These are phyloP conservation scores for Brotula barbata DNA, from an alignment of 2,797 vertebrate genomes.

Conservation along the genomic window DNA sequence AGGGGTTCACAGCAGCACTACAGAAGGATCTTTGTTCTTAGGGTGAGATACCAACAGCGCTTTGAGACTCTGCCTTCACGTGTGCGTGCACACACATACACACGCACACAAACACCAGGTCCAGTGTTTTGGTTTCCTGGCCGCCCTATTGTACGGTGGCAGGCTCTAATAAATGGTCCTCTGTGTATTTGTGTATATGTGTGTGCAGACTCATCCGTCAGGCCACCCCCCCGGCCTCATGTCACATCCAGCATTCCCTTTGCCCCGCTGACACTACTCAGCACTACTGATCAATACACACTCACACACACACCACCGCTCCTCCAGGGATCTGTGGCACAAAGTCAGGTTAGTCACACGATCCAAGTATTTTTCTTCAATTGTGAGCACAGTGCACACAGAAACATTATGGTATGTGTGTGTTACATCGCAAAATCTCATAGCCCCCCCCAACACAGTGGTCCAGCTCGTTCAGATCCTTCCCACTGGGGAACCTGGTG, in stretches of 20 bases:
- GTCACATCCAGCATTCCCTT: constrained; percentile 73
- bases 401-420: constrained; percentile 14
- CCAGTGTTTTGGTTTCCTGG: constrained; percentile 77
- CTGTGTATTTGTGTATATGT: constrained; percentile 62
- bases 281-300: constrained; percentile 67
- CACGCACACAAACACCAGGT: constrained; percentile 57
- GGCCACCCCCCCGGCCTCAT: constrained; percentile 63
- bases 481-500: constrained; percentile 49
- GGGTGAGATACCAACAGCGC: constrained; percentile 62
- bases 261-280: constrained; percentile 72
- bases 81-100: constrained; percentile 32
- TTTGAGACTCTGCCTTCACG: constrained; percentile 52
- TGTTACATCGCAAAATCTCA: constrained; percentile 18
- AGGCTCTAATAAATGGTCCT: constrained; percentile 77
- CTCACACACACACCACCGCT: constrained; percentile 22
- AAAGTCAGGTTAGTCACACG: constrained; percentile 26
- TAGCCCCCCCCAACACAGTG: constrained; percentile 47
- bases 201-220: constrained; percentile 70
- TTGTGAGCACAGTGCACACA: constrained; percentile 11
- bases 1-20: constrained; percentile 61
- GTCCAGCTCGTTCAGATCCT: constrained; percentile 49
- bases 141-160: constrained; percentile 72
- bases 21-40: constrained; percentile 75
- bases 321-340: constrained; percentile 59
- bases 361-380: constrained; percentile 13